Base-by-base conservation (phyloP, 2,113 vertebrate species). In the Hipposideros armiger region DNA sequence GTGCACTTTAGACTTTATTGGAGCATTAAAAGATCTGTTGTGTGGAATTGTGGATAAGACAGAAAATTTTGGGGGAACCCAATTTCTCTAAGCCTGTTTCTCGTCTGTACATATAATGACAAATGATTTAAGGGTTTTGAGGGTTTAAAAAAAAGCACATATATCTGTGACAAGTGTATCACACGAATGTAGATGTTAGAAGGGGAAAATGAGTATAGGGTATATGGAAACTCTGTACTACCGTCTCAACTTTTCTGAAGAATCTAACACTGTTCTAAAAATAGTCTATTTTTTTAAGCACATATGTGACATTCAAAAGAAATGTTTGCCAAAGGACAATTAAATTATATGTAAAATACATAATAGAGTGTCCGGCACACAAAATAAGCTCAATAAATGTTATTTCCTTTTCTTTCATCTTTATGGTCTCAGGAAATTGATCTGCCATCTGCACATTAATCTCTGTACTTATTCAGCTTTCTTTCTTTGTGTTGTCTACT, bases 371-470 rank as follows among this genome's bases (percentile, higher is more conserved):
- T 45, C 28, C 20, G 47, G 69, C 42, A 67, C 9, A 67, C 32
- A 60, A 8, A 91, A 76, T 2, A 91, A 66, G 16, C 19, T 87
- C 47, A 45, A 54, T 80, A 64, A 58, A 80, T 69, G 54, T n/a
- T 54, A 52, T 90, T 92, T 95, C 64, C 52, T 89, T 92, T 93
- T 72, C 24, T 67, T 92, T 45, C 1, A 10, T 82, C 54, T 54
- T 83, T 76, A 62, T 67, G n/a, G 17, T 28, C 26, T 97, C 45
- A 81, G 52, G 36, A 95, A 95, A 94, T 87, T 86, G 62, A 92
- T 92, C 60, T 78, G 42, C 40, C 84, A 77, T 83, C 56, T 78
- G 73, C 60, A 89, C 42, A 69, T 93, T 84, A 76, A 50, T 88
- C 91, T 86, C 69, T 66, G 4, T 67, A 45, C 32, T 92, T 89